A percentile compares a stretch with the other conserved stretches of the same genome.
phyloP scores from a whole-genome alignment of 2,113 vertebrate species.

The Riparia riparia region DNA sequence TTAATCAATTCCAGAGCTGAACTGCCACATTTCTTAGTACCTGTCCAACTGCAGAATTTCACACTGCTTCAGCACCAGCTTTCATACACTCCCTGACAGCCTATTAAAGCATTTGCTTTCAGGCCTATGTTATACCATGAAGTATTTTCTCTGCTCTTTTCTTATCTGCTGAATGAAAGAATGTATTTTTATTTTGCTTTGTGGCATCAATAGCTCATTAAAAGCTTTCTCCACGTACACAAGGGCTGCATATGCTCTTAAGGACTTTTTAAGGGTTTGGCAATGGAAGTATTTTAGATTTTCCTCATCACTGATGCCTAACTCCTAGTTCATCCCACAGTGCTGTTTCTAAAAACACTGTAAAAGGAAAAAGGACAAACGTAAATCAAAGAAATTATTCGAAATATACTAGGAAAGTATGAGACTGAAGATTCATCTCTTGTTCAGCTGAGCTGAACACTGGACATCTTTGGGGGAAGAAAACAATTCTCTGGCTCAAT shows the following conservation, averaged over 20 bases:
- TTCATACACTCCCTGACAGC: not conserved
- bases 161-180: not conserved
- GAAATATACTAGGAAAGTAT: not conserved
- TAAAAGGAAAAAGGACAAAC: not conserved
- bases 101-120: not conserved
- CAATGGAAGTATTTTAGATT: not conserved
- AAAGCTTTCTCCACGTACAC: not conserved
- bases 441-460: not conserved
- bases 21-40: not conserved
- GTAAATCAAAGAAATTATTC: not conserved
- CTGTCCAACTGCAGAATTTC: not conserved
- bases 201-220: not conserved
- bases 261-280: not conserved
- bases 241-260: not conserved
- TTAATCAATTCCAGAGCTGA: not conserved
- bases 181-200: not conserved
- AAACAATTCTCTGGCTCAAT: not conserved
- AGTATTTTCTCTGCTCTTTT: not conserved
- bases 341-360: not conserved
- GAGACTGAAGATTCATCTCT: not conserved
- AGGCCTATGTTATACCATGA: not conserved
- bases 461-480: not conserved
- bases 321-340: not conserved
- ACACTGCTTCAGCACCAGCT: not conserved
- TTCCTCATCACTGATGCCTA: not conserved